Evolutionary conservation across 2,888 invertebrate species (phyloP).

Genomic region (Leucoptera coffeella): DNA sequence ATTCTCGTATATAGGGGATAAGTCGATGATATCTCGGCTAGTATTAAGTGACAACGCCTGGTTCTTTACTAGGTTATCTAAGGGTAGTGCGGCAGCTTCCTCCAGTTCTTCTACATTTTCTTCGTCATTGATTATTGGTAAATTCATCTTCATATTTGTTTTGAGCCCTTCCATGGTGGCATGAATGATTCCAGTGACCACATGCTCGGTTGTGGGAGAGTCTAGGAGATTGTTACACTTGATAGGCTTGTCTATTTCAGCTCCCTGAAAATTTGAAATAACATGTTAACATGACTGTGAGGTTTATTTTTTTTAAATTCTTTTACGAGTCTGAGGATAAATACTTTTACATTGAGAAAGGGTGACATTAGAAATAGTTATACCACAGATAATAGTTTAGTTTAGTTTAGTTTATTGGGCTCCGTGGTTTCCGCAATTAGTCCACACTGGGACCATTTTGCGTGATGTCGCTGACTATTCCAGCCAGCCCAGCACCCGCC

Average conservation of each 20-base stretch:
- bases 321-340: constrained; percentile 21
- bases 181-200: constrained; percentile 33
- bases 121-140: constrained; percentile 45
- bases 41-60: constrained; percentile 17
- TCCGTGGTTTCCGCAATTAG: no score
- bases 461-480: no score
- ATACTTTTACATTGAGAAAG: no score
- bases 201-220: constrained; percentile 38
- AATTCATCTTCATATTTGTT: constrained; percentile 40
- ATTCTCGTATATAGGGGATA: constrained; percentile 46
- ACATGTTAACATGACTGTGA: no score
- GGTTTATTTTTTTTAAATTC: constrained; percentile 23
- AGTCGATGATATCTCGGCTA: constrained; percentile 38
- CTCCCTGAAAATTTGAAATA: constrained; percentile 21
- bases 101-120: no score
- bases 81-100: background rate
- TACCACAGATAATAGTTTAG: no score
- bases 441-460: no score
- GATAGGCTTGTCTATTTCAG: constrained; percentile 33
- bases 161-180: constrained; percentile 41
- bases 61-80: background rate
- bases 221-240: constrained; percentile 38
- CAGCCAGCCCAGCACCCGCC: no score
- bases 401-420: no score
- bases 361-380: constrained; percentile 11